Evolutionary conservation across 2,888 invertebrate species (phyloP).

Genomic region (Dysmachus trigonus): DNA sequence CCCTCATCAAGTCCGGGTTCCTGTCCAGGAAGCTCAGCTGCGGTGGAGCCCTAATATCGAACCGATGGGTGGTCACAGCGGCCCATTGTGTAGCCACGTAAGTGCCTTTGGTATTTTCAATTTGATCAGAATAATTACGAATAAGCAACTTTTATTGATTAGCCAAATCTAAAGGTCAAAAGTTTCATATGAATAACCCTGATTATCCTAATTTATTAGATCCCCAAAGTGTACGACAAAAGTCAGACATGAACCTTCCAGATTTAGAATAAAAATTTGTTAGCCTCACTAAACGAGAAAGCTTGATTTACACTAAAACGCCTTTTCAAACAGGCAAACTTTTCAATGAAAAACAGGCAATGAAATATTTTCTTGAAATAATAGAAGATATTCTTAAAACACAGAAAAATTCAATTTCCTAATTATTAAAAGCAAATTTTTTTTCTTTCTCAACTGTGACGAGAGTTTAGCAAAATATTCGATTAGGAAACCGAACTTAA

Average conservation of each 20-base stretch:
- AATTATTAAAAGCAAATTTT: too few relatives aligned
- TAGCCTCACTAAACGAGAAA: not conserved
- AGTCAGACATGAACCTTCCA: not conserved
- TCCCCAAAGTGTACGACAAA: not conserved
- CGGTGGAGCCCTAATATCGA: constrained; percentile 88
- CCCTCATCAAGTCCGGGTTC: constrained; percentile 90
- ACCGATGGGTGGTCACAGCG: constrained; percentile 91
- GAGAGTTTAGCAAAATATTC: too few relatives aligned
- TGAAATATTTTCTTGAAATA: not conserved
- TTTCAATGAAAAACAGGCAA: too few relatives aligned
- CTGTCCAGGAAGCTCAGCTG: constrained; percentile 89
- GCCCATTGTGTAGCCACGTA: constrained; percentile 93
- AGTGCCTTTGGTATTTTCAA: constrained; percentile 59
- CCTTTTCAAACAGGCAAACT: too few relatives aligned
- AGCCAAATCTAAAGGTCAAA: not conserved
- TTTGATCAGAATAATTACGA: not conserved
- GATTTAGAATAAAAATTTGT: not conserved
- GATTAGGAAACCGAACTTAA: too few relatives aligned
- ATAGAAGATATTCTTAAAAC: not conserved
- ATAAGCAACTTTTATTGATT: not conserved
- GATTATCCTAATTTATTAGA: not conserved
- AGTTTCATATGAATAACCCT: not conserved
- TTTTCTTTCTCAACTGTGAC: too few relatives aligned
- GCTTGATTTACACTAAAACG: not conserved
- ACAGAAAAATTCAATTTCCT: not conserved